Percentiles rank a stretch among this genome's conserved stretches.
phyloP scores from a whole-genome alignment of 2,888 invertebrate species.

The Panzeria rudis region DNA sequence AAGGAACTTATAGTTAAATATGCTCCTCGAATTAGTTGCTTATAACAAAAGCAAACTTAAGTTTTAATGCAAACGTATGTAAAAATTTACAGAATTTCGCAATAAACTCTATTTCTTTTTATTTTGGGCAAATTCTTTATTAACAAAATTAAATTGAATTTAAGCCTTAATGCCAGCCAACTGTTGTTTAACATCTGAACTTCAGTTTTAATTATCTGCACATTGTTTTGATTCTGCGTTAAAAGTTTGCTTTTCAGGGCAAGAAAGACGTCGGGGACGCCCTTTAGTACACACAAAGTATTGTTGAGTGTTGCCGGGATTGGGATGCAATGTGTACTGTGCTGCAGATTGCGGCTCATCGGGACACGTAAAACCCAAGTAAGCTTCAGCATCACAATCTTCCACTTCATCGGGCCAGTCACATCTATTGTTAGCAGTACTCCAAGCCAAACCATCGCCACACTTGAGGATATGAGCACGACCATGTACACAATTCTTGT shows the following conservation, averaged over 20 bases:
- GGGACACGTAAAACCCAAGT: conserved; percentile 91
- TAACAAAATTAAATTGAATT: no score
- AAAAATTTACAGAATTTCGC: no score
- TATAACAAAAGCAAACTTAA: no score
- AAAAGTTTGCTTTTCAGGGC: conserved; percentile 91
- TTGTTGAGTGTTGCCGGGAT: background rate
- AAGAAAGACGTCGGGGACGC: conserved; percentile 90
- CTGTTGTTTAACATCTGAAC: no score
- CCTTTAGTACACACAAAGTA: conserved; percentile 91
- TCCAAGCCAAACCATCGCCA: conserved; percentile 93
- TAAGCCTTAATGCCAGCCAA: no score
- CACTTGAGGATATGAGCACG: conserved; percentile 87
- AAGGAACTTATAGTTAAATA: no score
- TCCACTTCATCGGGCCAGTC: conserved; percentile 94
- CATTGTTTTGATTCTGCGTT: conserved; percentile 89
- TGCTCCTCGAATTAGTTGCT: no score
- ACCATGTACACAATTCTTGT: conserved; percentile 86
- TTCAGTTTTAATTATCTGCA: conserved; percentile 88
- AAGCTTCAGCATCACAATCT: conserved; percentile 91
- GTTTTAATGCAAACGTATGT: no score
- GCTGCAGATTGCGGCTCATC: conserved; percentile 77
- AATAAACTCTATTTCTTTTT: no score
- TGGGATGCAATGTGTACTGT: conserved; percentile 82
- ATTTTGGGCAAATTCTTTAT: no score
- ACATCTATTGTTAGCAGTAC: conserved; percentile 89